Base-by-base conservation (phyloP, 2,113 vertebrate genomes). In the Theristicus caerulescens region DNA sequence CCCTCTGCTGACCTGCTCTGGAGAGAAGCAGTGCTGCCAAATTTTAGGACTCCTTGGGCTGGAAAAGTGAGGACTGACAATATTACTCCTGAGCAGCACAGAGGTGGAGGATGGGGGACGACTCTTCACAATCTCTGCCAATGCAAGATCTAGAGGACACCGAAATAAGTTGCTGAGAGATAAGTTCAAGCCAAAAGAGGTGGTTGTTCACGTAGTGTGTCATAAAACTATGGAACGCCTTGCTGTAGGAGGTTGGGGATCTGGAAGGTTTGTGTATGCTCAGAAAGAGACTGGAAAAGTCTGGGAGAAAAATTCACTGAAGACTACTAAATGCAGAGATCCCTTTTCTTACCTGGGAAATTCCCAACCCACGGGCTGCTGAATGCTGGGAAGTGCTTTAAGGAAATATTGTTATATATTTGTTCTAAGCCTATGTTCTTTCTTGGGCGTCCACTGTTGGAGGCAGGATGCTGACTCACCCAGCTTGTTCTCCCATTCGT, bases 381-480 rank as follows among this genome's bases (percentile, higher is more conserved):
- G 87, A 96, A 96, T 93, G 62, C 70, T 88, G 93, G 89, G 90
- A 96, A 96, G 10, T 62, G 36, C 62, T 96, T 85, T 52, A 76
- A 90, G 90, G 93, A 96, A 91, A 94, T 91, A 85, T 20, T 79
- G 38, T 94, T 36, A 38, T 17, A 16, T 61, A 49, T 91, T 96
- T 96, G 40, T 91, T 36, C 57, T 76, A 69, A 79, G 70, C 14
- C 69, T 25, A 36, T 32, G 86, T 89, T 89, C 87, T 52, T 85
- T 79, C 96, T 97, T 76, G 92, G 95, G 93, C 74, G 17, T 94
- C 86, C 81, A 49, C 91, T 90, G 19, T 25, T 72, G 78, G 87
- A 96, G 70, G 74, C 93, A 96, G 96, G 96, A 97, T 96, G 93
- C 87, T 96, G 96, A 94, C 89, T 97, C 93, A 96, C 10, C 6